Evolutionary conservation across 2,113 vertebrate species (phyloP).

Genomic region (Toxotes chatareus): DNA sequence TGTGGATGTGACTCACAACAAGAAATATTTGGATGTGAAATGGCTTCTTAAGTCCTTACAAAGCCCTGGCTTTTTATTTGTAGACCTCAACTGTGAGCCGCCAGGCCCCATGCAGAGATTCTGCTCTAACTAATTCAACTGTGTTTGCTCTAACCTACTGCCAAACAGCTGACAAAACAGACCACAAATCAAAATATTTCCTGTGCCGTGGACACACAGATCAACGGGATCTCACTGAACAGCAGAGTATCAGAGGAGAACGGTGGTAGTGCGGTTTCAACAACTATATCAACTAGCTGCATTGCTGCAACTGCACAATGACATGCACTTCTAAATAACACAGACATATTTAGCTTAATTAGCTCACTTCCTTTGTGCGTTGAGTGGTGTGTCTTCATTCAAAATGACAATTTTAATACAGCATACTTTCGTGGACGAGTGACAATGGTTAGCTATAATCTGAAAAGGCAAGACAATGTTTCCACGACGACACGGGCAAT

Average conservation of each 20-base stretch:
- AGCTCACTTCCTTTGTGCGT: constrained; percentile 53
- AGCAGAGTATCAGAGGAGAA: constrained; percentile 17
- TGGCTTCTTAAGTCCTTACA: constrained; percentile 67
- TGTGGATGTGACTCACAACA: constrained; percentile 61
- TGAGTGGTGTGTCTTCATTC: constrained; percentile 42
- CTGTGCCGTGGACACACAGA: constrained; percentile 43
- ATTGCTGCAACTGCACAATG: constrained; percentile 14
- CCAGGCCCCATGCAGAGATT: constrained; percentile 26
- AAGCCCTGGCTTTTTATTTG: constrained; percentile 51
- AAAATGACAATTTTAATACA: constrained; percentile 54
- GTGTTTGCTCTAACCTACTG: constrained; percentile 47
- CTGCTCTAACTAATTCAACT: constrained; percentile 36
- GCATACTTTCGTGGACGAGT: constrained; percentile 51
- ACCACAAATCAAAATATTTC: constrained; percentile 30
- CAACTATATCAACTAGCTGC: constrained; percentile 43
- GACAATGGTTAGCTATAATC: constrained; percentile 59
- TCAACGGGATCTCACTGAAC: constrained; percentile 32
- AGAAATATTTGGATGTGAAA: constrained; percentile 51
- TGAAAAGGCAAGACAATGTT: constrained; percentile 64
- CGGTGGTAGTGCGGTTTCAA: constrained; percentile 36
- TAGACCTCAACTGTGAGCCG: constrained; percentile 40
- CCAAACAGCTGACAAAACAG: constrained; percentile 68
- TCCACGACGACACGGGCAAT: constrained; percentile 22
- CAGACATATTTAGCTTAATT: constrained; percentile 27
- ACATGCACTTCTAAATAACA: constrained; percentile 66